Base-by-base conservation (phyloP, 1,140 invertebrate species). In the Saxidomus purpurata region DNA sequence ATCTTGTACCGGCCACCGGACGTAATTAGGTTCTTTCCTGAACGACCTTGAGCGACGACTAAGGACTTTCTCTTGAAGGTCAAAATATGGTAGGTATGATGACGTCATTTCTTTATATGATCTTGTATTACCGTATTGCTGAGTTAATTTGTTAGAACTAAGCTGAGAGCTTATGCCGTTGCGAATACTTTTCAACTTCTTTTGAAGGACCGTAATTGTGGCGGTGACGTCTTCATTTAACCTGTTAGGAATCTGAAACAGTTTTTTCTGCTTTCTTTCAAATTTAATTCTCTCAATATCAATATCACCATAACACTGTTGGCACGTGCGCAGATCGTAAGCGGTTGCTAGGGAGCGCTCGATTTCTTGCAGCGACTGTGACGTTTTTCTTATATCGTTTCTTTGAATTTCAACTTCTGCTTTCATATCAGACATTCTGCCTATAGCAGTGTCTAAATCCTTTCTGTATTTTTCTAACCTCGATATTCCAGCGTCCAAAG, bases 221-320 rank as follows among this genome's bases (percentile, higher is more conserved):
- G 67, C 67, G 1, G 43, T 55, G 67, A 85, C 49, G 15, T 85
- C 83, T 38, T 85, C 83, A 55, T 85, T 67, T 19, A 85, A 69
- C 28, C 83, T 43, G n/a, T 49, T 52, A 9, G 83, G 83, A 22
- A 71, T 74, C 22, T 74, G 83, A 28, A 74, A 36, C 38, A 85
- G 74, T 55, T 85, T 85, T 17, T 31, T 43, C 47, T 85, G 83
- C 34, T 85, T 85, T 59, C 83, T 40, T 55, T 85, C 83, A 59
- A 85, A 85, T 52, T 85, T 85, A 36, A 76, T 55, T 52, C 83
- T 49, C 34, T 85, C 83, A 52, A 85, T 55, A 59, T 85, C 83
- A 8, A 85, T 52, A 36, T 85, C 83, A 22, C 49, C 49, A 19
- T 71, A 85, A 11, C 63, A 74, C 38, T 85, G 83, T n/a, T 85